Percentiles rank a stretch among this genome's conserved stretches.
phyloP scores from a whole-genome alignment of 2,797 vertebrate species.

The Mormyrops attenuatus region DNA sequence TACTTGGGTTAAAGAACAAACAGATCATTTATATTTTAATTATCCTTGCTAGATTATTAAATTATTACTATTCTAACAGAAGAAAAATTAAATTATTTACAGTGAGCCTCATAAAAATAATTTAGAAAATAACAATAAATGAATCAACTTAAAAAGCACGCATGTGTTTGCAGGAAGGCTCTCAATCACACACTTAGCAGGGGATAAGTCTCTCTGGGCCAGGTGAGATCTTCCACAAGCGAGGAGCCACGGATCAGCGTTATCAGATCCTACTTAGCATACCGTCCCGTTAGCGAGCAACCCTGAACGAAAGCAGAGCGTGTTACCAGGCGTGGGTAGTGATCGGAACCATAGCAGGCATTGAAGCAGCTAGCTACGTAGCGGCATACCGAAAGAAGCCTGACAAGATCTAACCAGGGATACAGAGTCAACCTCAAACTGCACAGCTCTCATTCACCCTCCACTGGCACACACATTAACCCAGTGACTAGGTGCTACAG shows the following conservation, averaged over 20 bases:
- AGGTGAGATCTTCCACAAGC: neutral
- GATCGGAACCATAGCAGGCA: neutral
- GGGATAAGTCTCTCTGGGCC: neutral
- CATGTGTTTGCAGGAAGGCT: neutral
- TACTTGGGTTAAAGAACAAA: neutral
- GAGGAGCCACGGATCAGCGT: neutral
- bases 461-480: neutral
- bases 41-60: neutral
- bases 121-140: neutral
- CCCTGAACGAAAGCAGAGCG: neutral
- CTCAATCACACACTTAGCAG: neutral
- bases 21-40: neutral
- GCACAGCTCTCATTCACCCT: neutral
- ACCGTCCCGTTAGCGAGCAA: neutral
- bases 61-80: neutral
- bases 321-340: neutral
- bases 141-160: neutral
- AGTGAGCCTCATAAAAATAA: neutral
- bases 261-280: neutral
- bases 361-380: neutral
- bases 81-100: neutral
- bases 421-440: neutral
- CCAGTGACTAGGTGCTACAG: neutral
- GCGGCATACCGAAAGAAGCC: neutral
- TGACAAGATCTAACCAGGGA: neutral